Evolutionary conservation across 2,113 vertebrate species (phyloP), one percentile per base, ranked within the genome.

Genomic region (Phocoena sinus): DNA sequence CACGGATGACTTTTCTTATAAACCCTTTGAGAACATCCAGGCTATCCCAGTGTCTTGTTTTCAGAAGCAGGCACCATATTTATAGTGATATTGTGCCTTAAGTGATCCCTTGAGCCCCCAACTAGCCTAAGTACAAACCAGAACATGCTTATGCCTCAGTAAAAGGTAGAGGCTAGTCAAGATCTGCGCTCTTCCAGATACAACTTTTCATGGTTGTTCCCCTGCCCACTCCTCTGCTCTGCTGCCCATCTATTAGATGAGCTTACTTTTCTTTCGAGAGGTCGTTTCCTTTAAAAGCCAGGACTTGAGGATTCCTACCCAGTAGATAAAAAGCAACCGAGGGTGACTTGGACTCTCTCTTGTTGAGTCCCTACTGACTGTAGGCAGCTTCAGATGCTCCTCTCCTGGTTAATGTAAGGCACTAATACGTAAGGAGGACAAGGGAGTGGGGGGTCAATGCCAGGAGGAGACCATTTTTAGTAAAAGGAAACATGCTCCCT

Each of bases 381-480:
- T 63, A 41, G 23, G 79, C 23, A 74, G 31, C 81, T 90, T 95
- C 65, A 44, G 8, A 56, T 90, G 50, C 17, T 79, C 12, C 56
- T 68, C 53, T 90, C 47, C 62, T 23, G 3, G 3, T 84, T 63
- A 60, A 28, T 26, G 6, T 3, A 53, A 73, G 86, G 67, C 33
- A 10, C 11, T 63, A 20, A 31, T 47, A 76, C 10, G 9, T 62
- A 68, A 63, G 33, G n/a, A 62, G 12, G 20, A n/a, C 31, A 85
- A 5, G 31, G 41, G 10, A 53, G 15, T 53, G 53, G 21, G 15
- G 31, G 31, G 63, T 79, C 94, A 62, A 63, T 74, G 60, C 82
- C 47, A 50, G 81, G 63, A 92, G 67, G 70, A 94, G 62, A 70
- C 76, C 62, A 70, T 91, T 94, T 91, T 96, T 60, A 94, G n/a